A percentile compares a stretch with the other conserved stretches of the same genome.
phyloP scores from a whole-genome alignment of 1,140 invertebrate species.

The Scaptomyza pallida region DNA sequence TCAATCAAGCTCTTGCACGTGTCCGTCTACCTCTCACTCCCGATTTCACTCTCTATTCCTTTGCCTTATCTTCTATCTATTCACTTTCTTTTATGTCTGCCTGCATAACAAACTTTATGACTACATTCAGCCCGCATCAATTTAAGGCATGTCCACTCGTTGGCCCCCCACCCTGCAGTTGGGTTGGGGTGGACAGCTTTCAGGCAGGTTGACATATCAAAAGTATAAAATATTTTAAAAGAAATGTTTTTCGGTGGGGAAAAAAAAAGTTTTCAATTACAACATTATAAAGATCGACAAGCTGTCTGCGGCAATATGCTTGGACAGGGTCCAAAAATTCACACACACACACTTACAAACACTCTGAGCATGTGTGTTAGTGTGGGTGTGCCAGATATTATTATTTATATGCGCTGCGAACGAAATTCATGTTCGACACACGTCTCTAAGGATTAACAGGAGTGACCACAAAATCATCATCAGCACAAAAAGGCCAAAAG shows the following conservation, averaged over 20 bases:
- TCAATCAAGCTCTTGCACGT: slow-evolving; percentile 28
- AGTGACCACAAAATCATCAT: slow-evolving; percentile 83
- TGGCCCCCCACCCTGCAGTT: slow-evolving; percentile 4
- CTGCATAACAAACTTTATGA: slow-evolving; percentile 35
- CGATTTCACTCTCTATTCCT: neutral
- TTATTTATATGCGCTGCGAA: slow-evolving; percentile 81
- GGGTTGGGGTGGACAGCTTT: slow-evolving; percentile 60
- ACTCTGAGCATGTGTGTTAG: neutral
- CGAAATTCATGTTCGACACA: slow-evolving; percentile 83
- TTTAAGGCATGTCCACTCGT: slow-evolving; percentile 52
- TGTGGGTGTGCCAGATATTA: slow-evolving; percentile 73
- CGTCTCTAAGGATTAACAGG: slow-evolving; percentile 83
- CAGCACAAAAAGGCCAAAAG: slow-evolving; percentile 65
- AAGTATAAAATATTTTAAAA: slow-evolving; percentile 81
- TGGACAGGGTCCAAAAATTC: slow-evolving; percentile 32
- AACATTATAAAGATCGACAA: slow-evolving; percentile 84
- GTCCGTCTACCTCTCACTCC: neutral
- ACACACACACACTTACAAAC: slow-evolving; percentile 28
- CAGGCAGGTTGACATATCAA: slow-evolving; percentile 77
- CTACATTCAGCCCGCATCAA: slow-evolving; percentile 10
- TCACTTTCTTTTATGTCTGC: slow-evolving; percentile 14
- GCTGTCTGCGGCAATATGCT: slow-evolving; percentile 80
- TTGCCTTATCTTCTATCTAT: neutral
- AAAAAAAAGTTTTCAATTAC: slow-evolving; percentile 83
- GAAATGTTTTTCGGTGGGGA: slow-evolving; percentile 62